Evolutionary conservation across 1,140 invertebrate genomes (phyloP).

Genomic region (Sitodiplosis mosellana): DNA sequence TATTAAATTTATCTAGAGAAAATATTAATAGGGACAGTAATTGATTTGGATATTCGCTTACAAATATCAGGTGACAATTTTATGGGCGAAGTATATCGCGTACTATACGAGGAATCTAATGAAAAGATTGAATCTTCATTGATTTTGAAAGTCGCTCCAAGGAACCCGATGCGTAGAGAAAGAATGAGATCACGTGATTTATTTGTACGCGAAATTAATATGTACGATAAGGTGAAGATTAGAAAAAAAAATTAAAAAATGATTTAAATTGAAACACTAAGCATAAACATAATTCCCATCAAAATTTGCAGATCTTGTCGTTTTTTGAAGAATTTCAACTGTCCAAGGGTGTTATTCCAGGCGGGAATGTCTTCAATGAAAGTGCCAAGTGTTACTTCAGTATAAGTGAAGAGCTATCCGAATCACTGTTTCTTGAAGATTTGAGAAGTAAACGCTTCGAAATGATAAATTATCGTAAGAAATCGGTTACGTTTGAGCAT

Average conservation of each 20-base stretch:
- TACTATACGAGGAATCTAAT: no score
- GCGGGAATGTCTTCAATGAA: slow-evolving; percentile 8
- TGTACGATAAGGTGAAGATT: slow-evolving; percentile 12
- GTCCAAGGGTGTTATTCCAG: slow-evolving; percentile 5
- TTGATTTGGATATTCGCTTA: no score
- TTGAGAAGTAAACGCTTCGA: slow-evolving; percentile 17
- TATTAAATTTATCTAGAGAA: no score
- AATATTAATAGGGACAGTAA: no score
- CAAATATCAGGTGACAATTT: no score
- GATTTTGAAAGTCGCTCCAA: slow-evolving; percentile 1
- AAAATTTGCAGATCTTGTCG: slow-evolving; percentile 4
- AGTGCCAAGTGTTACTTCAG: slow-evolving; percentile 11
- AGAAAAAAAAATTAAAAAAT: not conserved
- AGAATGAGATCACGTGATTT: not conserved
- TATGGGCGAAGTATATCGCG: no score
- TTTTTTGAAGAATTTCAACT: slow-evolving; percentile 11
- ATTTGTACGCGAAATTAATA: slow-evolving; percentile 10
- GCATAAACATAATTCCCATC: not conserved
- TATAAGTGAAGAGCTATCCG: slow-evolving; percentile 10
- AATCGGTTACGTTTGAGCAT: slow-evolving; percentile 21
- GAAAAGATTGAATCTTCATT: not conserved
- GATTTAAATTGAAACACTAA: not conserved
- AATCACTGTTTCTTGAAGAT: slow-evolving; percentile 24
- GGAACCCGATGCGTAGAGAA: not conserved
- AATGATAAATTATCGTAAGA: slow-evolving; percentile 12